Conservation (phyloP, 2,113 vertebrate species). For the Ahaetulla prasina region DNA sequence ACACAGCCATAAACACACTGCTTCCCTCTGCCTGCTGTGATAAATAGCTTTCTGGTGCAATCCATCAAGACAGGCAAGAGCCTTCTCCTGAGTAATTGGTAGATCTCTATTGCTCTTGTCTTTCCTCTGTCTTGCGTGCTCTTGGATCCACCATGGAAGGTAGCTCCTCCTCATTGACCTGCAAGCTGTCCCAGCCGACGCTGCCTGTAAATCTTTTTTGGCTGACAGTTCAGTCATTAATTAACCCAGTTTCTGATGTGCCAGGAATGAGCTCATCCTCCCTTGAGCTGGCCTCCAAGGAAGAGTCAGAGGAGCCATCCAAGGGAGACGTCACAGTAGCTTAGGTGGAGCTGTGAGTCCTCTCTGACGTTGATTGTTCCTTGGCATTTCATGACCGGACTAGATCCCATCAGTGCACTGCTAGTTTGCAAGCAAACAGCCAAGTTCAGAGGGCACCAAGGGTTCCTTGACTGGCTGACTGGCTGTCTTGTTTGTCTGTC, state of each 20-base stretch:
- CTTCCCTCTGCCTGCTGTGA: neutral
- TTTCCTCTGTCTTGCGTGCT: neutral
- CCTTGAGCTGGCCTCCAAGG: neutral
- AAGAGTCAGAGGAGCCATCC: neutral
- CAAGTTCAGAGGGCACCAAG: neutral
- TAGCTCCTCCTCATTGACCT: neutral
- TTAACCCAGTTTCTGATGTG: neutral
- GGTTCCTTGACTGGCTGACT: no score
- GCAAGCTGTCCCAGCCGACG: neutral
- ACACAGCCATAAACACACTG: neutral
- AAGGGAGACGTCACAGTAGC: neutral
- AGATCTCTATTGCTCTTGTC: neutral
- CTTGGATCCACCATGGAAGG: neutral
- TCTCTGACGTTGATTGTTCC: neutral
- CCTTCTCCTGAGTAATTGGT: neutral
- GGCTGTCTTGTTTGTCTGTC: no score
- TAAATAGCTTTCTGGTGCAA: neutral
- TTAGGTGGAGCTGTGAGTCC: neutral
- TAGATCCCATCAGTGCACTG: neutral
- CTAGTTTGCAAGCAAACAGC: neutral
- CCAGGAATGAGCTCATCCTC: neutral
- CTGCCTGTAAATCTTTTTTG: neutral
- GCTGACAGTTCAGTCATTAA: neutral
- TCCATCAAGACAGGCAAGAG: neutral
- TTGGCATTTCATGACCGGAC: neutral